Conservation (phyloP, 2,888 invertebrate species). For the Cerceris ruficornis region DNA sequence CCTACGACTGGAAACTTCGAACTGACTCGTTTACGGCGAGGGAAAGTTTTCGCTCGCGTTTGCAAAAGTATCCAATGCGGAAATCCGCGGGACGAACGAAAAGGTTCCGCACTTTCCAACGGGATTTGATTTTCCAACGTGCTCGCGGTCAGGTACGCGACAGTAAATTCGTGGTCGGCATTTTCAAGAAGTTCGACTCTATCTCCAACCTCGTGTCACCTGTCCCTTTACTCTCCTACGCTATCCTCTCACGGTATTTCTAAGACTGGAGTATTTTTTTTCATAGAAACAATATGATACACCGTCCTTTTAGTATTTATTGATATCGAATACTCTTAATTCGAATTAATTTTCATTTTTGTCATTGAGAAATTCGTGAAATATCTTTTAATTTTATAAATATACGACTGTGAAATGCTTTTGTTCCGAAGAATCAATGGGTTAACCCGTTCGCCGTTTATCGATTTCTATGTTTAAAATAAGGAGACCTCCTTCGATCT, state of each 20-base stretch:
- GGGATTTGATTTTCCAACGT: slow-evolving; percentile 60
- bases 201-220: slow-evolving; percentile 10
- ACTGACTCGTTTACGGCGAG: slow-evolving; percentile 56
- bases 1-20: slow-evolving; percentile 46
- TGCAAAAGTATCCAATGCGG: slow-evolving; percentile 53
- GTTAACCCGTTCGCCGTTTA: no score
- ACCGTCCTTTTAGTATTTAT: neutral
- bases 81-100: slow-evolving; percentile 27
- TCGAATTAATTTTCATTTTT: neutral
- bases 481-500: no score
- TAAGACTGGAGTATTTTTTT: neutral
- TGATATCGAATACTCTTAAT: neutral
- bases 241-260: neutral
- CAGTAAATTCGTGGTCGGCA: slow-evolving; percentile 60
- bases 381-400: neutral
- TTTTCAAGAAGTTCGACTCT: slow-evolving; percentile 44
- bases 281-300: neutral
- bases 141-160: slow-evolving; percentile 45
- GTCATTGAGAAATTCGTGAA: neutral
- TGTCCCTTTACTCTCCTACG: neutral
- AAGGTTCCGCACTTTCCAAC: slow-evolving; percentile 45
- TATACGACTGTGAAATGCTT: neutral
- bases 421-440: neutral
- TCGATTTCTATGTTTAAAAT: no score
- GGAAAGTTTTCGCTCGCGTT: slow-evolving; percentile 63